A percentile compares a stretch with the other conserved stretches of the same genome.
These are phyloP conservation scores for Battus philenor DNA, from an alignment of 1,140 invertebrate genomes.

Conservation along the genomic window DNA sequence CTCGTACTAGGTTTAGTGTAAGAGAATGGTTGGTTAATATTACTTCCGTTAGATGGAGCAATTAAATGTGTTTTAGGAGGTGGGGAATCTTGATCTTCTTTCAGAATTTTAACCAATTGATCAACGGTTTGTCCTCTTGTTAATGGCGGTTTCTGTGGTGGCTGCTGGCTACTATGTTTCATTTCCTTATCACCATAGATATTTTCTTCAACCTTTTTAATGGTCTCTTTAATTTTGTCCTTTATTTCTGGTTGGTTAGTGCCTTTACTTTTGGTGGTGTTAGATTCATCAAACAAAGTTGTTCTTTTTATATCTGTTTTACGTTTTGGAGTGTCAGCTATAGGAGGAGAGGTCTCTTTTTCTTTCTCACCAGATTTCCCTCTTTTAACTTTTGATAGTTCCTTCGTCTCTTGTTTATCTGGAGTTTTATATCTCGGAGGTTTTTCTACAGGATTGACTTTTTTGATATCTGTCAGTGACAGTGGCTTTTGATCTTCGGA, in stretches of 20 bases:
- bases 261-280: conserved; percentile 43
- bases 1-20: conserved; percentile 80
- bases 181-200: conserved; percentile 76
- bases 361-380: conserved; percentile 50
- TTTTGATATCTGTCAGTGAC: conserved; percentile 42
- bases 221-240: conserved; percentile 65
- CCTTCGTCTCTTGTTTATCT: conserved; percentile 61
- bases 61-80: conserved; percentile 81
- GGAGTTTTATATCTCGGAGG: conserved; percentile 51
- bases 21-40: conserved; percentile 85
- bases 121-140: conserved; percentile 81
- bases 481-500: conserved; percentile 21
- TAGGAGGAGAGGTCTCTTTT: conserved; percentile 51
- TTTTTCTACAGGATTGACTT: conserved; percentile 72
- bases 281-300: conserved; percentile 60
- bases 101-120: conserved; percentile 79
- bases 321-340: conserved; percentile 62
- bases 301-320: conserved; percentile 61
- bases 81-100: conserved; percentile 79
- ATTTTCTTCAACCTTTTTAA: conserved; percentile 72
- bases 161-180: conserved; percentile 82
- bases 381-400: conserved; percentile 50
- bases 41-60: conserved; percentile 79
- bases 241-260: conserved; percentile 48
- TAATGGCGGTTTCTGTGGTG: conserved; percentile 78